Base-by-base conservation (phyloP, 2,888 invertebrate genomes). In the Chloroclystis v-ata region DNA sequence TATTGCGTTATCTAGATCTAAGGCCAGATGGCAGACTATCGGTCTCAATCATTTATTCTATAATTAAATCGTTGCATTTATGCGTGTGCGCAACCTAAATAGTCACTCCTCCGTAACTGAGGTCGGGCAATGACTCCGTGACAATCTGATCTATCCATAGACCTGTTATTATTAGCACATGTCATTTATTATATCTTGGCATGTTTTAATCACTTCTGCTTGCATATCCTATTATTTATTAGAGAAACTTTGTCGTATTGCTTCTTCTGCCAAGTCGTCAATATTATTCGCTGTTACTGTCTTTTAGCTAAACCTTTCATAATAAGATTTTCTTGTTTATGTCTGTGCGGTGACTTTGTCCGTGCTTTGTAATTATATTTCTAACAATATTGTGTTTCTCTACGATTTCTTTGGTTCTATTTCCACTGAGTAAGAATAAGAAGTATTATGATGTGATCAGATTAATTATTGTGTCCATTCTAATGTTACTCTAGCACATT, bases 11-110 rank as follows among this genome's bases (percentile, higher is more conserved):
- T 54, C 47, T 49, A 52, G 49, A 53, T 42, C 46, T 56, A 55
- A 56, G 54, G 59, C 56, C 54, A 59, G 56, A 59, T 59, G 59
- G 56, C 56, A 55, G 42, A 43, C 54, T 47, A 55, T 54, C 50
- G 56, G 45, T 49, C 56, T 59, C 54, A 56, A 56, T 56, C 52
- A 54, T 54, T 48, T 49, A 47, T 56, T 59, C 59, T 59, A 59
- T 59, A 59, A 56, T 56, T 59, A 56, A 52, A 49, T 44, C 54
- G 45, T 30, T 53, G 56, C 56, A 54, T 56, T 54, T 56, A 59
- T 56, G 56, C 43, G 49, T 49, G 35, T 49, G 50, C 56, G 51
- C 52, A 54, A 50, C 59, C 56, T 51, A 51, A 56, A 59, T 59
- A 54, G 51, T 51, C 56, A 52, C 48, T 43, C 24, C 47, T 43